Base-by-base conservation (phyloP, 2,113 vertebrate species). In the Mesembrinibis cayennensis region DNA sequence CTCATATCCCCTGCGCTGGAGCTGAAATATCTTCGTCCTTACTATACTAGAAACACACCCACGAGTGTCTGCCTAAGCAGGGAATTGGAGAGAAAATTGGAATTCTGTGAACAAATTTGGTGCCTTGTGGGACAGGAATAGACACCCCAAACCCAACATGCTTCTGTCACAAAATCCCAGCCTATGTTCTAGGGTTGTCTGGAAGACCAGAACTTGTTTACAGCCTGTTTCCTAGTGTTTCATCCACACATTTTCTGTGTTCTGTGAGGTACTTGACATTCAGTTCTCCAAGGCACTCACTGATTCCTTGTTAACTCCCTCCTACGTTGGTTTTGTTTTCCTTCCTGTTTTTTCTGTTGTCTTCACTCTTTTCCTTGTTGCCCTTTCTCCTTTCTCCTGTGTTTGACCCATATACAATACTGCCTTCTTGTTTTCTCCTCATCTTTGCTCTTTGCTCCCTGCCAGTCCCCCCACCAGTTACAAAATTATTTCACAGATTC, bases 21-120 rank as follows among this genome's bases (percentile, higher is more conserved):
- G 49, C 52, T 98, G 98, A 82, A 98, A 98, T n/a, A 93, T 6
- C 45, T 95, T 98, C 22, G 98, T 98, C 59, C 73, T 96, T 42
- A 98, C 81, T 73, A 94, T 67, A 59, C 23, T 76, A 53, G 97
- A 97, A 91, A 94, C 79, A 83, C 98, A 98, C 3, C 98, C 98
- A 8, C 1, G 77, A 61, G 49, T 92, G 29, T 98, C 96, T n/a
- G 98, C 95, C 98, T 98, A 87, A 92, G 67, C 13, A 10, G 80
- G 55, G 15, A 34, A 89, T 90, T 87, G 76, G 10, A 69, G 47
- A 96, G n/a, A 95, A 95, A 85, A 85, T 25, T 18, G 27, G 81
- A 96, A 73, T 78, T 76, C 22, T 45, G 40, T 80, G 29, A 91
- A 93, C 6, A 58, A 58, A 70, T 36, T 27, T 49, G 53, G 29